These are phyloP conservation scores for Telmatherina bonti DNA, from an alignment of 2,797 vertebrate species.

Conservation along the genomic window DNA sequence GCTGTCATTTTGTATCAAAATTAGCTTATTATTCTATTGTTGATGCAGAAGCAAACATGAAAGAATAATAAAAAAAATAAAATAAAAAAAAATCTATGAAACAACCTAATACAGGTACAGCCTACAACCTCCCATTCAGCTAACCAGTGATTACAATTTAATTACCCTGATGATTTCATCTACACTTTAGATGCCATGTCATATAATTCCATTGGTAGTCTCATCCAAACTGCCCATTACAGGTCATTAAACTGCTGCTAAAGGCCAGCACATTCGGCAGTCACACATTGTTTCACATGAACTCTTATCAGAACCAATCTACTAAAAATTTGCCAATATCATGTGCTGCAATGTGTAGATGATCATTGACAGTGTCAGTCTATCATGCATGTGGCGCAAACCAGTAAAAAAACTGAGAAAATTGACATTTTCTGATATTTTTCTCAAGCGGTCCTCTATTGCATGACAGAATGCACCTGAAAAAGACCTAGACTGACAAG, in stretches of 20 bases:
- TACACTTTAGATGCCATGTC: background rate
- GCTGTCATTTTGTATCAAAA: background rate
- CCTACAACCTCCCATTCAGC: background rate
- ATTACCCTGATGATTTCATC: conserved; percentile 1
- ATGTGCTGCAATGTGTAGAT: background rate
- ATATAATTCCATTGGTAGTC: background rate
- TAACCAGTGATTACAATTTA: conserved; percentile 1
- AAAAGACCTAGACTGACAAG: background rate
- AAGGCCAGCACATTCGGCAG: conserved; percentile 12
- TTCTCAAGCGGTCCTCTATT: background rate
- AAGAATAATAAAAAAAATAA: no score
- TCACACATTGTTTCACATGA: background rate
- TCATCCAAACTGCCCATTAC: conserved; percentile 19
- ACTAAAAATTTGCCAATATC: background rate
- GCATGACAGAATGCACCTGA: background rate
- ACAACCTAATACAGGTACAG: background rate
- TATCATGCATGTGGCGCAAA: background rate
- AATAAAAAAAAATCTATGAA: background rate
- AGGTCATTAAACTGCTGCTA: conserved; percentile 12
- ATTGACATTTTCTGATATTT: background rate
- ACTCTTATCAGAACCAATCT: background rate
- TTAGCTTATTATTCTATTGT: background rate
- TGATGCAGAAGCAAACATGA: background rate
- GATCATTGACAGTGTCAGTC: background rate
- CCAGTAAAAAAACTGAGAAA: background rate